A percentile compares a stretch with the other conserved stretches of the same genome.
These are phyloP conservation scores for Kuschelorhynchus macadamiae DNA, from an alignment of 2,888 invertebrate species.

Conservation along the genomic window DNA sequence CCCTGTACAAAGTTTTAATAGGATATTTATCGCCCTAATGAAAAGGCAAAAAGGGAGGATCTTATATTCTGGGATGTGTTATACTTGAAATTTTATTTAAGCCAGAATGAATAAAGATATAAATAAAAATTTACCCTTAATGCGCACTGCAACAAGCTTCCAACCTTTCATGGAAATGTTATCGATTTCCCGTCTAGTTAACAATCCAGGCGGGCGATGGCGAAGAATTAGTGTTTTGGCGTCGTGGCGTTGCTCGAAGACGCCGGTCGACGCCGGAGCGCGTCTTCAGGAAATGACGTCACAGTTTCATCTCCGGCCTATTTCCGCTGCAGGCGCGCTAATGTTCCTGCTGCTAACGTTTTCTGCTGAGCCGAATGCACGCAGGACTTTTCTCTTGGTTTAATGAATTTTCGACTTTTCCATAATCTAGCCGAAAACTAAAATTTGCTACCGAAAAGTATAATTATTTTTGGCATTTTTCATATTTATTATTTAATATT, in stretches of 20 bases:
- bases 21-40: too few species aligned
- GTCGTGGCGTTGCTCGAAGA: slow-evolving; percentile 37
- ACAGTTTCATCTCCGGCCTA: slow-evolving; percentile 71
- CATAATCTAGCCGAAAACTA: neutral
- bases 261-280: slow-evolving; percentile 45
- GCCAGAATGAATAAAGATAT: too few species aligned
- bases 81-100: too few species aligned
- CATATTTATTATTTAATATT: too few species aligned
- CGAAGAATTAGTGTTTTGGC: slow-evolving; percentile 49
- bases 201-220: slow-evolving; percentile 38
- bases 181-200: slow-evolving; percentile 45
- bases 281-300: slow-evolving; percentile 70
- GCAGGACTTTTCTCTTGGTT: slow-evolving; percentile 33
- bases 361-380: slow-evolving; percentile 42
- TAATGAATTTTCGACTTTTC: slow-evolving; percentile 28
- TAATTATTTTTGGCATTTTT: too few species aligned
- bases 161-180: slow-evolving; percentile 11
- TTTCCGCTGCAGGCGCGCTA: slow-evolving; percentile 63
- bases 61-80: too few species aligned
- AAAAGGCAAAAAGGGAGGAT: too few species aligned
- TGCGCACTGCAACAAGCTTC: neutral
- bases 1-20: too few species aligned
- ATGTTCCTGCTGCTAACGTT: slow-evolving; percentile 47
- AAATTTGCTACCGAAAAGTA: too few species aligned
- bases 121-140: neutral